Base-by-base conservation (phyloP, 2,113 vertebrate species). In the Nannobrachium achirus region DNA sequence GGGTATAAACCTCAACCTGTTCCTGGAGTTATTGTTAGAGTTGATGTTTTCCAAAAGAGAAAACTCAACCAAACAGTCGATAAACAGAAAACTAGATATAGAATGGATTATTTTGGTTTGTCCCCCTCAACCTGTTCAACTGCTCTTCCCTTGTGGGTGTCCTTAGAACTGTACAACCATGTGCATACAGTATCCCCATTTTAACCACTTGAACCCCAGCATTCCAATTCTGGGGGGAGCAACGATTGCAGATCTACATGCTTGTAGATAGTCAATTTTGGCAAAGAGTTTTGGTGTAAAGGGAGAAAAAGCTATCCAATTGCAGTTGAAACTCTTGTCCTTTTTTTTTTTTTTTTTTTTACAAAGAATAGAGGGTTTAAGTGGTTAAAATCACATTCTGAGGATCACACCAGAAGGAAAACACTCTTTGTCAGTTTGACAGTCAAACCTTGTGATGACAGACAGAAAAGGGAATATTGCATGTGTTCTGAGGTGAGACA, bases 41-140 rank as follows among this genome's bases (percentile, higher is more conserved):
- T 65, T 52, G 46, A 25, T 63, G 56, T 84, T 75, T 73, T 53
- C 25, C 58, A 38, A 68, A 58, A 79, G 69, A 10, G 63, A 64
- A 82, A 79, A 75, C 74, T 77, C 73, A 64, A 73, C 71, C 4
- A 46, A 85, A 87, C 81, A 82, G 83, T 88, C 78, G 25, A 51
- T 64, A 10, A 78, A 78, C 25, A 74, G 72, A 52, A 76, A 86
- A 78, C 72, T 65, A 52, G 65, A 81, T 53, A 57, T 14, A 57
- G 61, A 82, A 56, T 16, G 57, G 52, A 49, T 52, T 33, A 39
- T 78, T 78, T 78, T 82, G 80, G 71, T 85, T 70, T 33, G 13
- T 66, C 60, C 66, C 71, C 55, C 52, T 71, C 25, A 70, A 66
- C 66, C 57, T 69, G 45, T 6, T 8, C n/a, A 33, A 48, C 42